phyloP scores from a whole-genome alignment of 2,113 vertebrate genomes.

The Semnornis frantzii region DNA sequence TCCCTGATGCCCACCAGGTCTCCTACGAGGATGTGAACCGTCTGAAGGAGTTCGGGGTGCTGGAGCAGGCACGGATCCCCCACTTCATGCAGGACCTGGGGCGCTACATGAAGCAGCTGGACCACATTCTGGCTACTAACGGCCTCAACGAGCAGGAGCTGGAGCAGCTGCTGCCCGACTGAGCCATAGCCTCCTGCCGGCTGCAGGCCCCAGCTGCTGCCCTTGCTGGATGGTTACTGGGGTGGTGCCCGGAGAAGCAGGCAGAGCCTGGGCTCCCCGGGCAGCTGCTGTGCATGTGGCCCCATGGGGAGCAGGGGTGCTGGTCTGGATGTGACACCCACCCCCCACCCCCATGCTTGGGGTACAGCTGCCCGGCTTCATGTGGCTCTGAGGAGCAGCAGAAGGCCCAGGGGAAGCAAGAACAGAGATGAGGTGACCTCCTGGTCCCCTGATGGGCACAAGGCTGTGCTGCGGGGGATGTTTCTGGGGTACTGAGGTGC shows the following conservation, averaged over 20 bases:
- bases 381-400: neutral
- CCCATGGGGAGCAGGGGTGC: neutral
- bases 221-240: neutral
- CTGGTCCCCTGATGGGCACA: neutral
- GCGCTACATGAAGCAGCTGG: neutral
- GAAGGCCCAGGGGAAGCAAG: neutral
- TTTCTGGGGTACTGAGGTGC: too few relatives aligned
- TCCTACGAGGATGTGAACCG: slow-evolving; percentile 89
- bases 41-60: slow-evolving; percentile 79
- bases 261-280: neutral
- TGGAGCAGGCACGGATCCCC: slow-evolving; percentile 79
- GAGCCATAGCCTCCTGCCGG: neutral
- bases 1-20: slow-evolving; percentile 74
- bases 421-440: neutral
- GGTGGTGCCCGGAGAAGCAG: neutral
- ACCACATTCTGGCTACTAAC: neutral
- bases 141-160: neutral
- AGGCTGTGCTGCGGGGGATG: neutral
- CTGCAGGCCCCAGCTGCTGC: neutral
- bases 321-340: neutral
- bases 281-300: neutral
- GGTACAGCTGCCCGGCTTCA: neutral
- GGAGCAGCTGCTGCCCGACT: neutral
- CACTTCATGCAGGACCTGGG: neutral
- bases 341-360: neutral